phyloP scores from a whole-genome alignment of 1,140 invertebrate species.

The Campodea augens region DNA sequence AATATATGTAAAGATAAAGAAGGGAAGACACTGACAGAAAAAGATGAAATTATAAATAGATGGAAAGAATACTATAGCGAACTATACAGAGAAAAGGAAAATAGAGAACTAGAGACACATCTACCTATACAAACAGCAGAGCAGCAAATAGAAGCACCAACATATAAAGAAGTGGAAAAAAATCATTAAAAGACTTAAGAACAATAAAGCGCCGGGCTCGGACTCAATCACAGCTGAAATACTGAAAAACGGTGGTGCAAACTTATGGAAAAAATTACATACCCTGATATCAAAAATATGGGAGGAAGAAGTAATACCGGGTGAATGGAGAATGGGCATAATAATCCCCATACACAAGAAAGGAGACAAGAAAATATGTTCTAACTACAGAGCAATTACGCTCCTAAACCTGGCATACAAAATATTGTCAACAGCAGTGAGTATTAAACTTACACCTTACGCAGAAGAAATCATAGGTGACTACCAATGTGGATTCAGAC shows the following conservation, averaged over 20 bases:
- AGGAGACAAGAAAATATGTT: too few relatives aligned
- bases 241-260: background rate
- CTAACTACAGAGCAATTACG: too few relatives aligned
- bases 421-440: too few relatives aligned
- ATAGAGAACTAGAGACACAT: background rate
- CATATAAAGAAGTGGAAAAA: background rate
- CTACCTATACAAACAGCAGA: background rate
- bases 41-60: background rate
- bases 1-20: background rate
- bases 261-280: background rate
- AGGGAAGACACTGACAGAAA: background rate
- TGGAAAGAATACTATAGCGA: background rate
- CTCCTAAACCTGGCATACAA: too few relatives aligned
- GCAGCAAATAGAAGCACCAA: background rate
- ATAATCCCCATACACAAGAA: too few relatives aligned
- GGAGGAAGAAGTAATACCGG: too few relatives aligned
- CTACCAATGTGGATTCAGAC: too few relatives aligned
- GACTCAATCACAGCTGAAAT: background rate
- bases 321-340: too few relatives aligned
- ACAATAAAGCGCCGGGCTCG: background rate
- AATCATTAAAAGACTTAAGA: background rate
- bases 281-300: too few relatives aligned
- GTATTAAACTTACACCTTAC: too few relatives aligned
- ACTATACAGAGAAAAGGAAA: background rate
- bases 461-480: too few relatives aligned